A percentile compares a stretch with the other conserved stretches of the same genome.
These are phyloP conservation scores for Gobio occitaniae DNA, from an alignment of 2,797 vertebrate species.

Conservation along the genomic window DNA sequence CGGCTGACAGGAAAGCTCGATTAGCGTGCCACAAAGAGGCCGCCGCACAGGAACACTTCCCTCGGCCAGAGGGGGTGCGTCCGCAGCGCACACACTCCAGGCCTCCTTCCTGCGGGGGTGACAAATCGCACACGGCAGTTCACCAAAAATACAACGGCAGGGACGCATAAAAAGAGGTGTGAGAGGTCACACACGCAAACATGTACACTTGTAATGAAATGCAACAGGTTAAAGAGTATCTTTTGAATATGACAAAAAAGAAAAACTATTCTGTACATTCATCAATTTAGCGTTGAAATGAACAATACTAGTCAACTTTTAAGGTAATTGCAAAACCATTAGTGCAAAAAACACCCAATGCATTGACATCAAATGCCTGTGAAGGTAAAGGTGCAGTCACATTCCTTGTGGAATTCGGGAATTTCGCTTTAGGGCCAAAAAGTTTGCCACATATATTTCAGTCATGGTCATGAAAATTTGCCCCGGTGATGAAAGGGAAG, in stretches of 20 bases:
- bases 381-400: neutral
- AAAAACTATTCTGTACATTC: neutral
- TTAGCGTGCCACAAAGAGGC: conserved; percentile 85
- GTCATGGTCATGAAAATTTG: neutral
- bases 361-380: neutral
- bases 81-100: conserved; percentile 77
- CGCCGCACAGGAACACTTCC: conserved; percentile 82
- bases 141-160: conserved; percentile 34
- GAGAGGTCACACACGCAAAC: conserved; percentile 44
- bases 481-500: neutral
- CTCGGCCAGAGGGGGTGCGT: conserved; percentile 75
- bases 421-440: no score
- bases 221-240: conserved; percentile 7
- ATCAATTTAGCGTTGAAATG: conserved; percentile 3
- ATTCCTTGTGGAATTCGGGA: no score
- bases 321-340: neutral
- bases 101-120: conserved; percentile 79
- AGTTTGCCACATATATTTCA: no score
- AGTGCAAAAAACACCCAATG: neutral
- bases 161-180: conserved; percentile 29
- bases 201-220: conserved; percentile 13
- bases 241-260: neutral
- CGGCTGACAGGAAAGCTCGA: conserved; percentile 88
- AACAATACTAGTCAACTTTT: neutral
- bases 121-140: conserved; percentile 67